Evolutionary conservation across 2,113 vertebrate species (phyloP), one percentile per base, ranked within the genome.

Genomic region (Megaleporinus macrocephalus): DNA sequence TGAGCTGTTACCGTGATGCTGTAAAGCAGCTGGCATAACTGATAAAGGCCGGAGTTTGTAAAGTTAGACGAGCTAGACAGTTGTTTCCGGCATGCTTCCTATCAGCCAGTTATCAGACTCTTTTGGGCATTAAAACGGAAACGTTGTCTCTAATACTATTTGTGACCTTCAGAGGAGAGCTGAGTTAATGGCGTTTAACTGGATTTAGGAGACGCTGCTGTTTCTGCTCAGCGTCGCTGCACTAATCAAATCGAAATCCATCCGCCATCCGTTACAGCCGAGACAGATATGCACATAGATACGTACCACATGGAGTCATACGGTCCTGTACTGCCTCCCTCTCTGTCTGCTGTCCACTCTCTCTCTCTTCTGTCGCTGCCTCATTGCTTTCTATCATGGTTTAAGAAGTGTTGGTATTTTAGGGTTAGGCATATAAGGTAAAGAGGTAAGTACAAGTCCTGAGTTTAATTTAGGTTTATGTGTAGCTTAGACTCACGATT

Each of bases 241-340:
- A 22, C 36, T 86, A 80, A 86, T 86, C 65, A 57, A 79, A 86
- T 86, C 53, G 65, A 33, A 27, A 62, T 57, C 16, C 63, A 47
- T 79, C 5, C 18, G 4, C 65, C 33, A 22, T 36, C 65, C 71
- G 26, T 41, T 53, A n/a, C 22, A 26, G 24, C 22, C 65, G 27
- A 20, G 72, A 76, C 65, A 61, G 36, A 68, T 22, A 11, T 20
- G 51, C 74, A 66, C 84, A 75, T 84, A 79, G 33, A 86, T 83
- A 81, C 41, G 76, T 83, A n/a, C 69, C 41, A 29, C 72, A 69
- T 5, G 62, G 33, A n/a, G n/a, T n/a, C n/a, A n/a, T n/a, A n/a
- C n/a, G n/a, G n/a, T n/a, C n/a, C n/a, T n/a, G n/a, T n/a, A n/a
- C n/a, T n/a, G n/a, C n/a, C n/a, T n/a, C n/a, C n/a, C n/a, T n/a